Conservation (phyloP, 2,888 invertebrate genomes). For the Bugula neritina region DNA sequence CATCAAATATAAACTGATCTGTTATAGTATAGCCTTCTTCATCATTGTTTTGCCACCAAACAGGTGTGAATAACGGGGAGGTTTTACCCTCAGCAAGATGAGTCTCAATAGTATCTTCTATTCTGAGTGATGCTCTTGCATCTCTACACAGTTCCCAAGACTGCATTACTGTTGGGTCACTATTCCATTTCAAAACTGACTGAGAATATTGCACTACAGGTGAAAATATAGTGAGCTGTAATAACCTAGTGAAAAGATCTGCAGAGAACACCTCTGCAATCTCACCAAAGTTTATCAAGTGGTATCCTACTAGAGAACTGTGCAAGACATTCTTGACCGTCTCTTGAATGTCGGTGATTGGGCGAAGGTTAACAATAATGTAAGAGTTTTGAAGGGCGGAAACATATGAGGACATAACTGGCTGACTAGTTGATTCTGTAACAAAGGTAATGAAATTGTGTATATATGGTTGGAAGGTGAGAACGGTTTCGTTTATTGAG, state of each 20-base stretch:
- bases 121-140: conserved; percentile 44
- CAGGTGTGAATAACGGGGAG: conserved; percentile 50
- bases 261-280: neutral
- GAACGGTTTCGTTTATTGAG: neutral
- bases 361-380: neutral
- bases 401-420: neutral
- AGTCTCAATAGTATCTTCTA: conserved; percentile 66
- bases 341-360: neutral
- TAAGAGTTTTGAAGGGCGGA: neutral
- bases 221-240: neutral
- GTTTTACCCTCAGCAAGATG: conserved; percentile 58
- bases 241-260: neutral
- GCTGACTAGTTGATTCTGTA: neutral
- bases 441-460: neutral
- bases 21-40: conserved; percentile 33
- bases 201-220: neutral
- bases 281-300: conserved; percentile 16
- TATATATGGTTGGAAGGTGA: conserved; percentile 15
- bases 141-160: neutral
- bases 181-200: neutral
- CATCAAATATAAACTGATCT: conserved; percentile 42
- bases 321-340: neutral
- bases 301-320: neutral
- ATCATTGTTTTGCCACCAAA: conserved; percentile 37
- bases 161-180: neutral